Base-by-base conservation (phyloP, 2,888 invertebrate genomes). In the Hirtodrosophila cameraria region DNA sequence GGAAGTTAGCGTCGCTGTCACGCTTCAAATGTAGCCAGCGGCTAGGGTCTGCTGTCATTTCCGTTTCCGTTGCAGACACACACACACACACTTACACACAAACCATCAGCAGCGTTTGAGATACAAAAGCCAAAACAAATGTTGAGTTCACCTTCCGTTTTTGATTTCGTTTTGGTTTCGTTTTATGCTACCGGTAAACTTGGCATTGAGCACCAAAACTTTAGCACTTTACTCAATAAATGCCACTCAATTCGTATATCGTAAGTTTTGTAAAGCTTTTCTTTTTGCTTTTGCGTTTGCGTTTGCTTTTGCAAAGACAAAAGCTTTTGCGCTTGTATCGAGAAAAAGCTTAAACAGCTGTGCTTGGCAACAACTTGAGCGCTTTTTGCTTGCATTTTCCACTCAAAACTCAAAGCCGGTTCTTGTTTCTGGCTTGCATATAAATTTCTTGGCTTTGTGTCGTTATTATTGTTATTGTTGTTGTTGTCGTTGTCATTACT, bases 41-140 rank as follows among this genome's bases (percentile, higher is more conserved):
- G 23, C 15, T 20, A 39, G 43, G 70, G 36, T 46, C 30, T 63
- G 73, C 59, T 49, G 69, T 63, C 80, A 75, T 82, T 85, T 85
- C 82, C 82, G 83, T 82, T 82, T 82, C 82, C 82, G 82, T 23
- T 23, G 6, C 23, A 39, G n/a, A n/a, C 55, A 49, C 53, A 52
- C 53, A 28, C 18, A 50, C 9, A 49, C 53, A 48, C 23, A n/a
- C 33, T 48, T 8, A 18, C 23, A 39, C 25, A 39, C 11, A 41
- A 50, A 30, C 35, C 41, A 54, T 36, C 27, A 6, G 5, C n/a
- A 23, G 13, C 9, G 39, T 31, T 23, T 45, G 43, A 7, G 20
- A 30, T n/a, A n/a, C n/a, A n/a, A n/a, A 23, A 13, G 42, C 15
- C 8, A 28, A 53, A 18, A 39, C 9, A 53, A 55, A 33, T 16